A percentile compares a stretch with the other conserved stretches of the same genome.
phyloP scores from a whole-genome alignment of 2,797 vertebrate genomes.

The Psittacula echo region DNA sequence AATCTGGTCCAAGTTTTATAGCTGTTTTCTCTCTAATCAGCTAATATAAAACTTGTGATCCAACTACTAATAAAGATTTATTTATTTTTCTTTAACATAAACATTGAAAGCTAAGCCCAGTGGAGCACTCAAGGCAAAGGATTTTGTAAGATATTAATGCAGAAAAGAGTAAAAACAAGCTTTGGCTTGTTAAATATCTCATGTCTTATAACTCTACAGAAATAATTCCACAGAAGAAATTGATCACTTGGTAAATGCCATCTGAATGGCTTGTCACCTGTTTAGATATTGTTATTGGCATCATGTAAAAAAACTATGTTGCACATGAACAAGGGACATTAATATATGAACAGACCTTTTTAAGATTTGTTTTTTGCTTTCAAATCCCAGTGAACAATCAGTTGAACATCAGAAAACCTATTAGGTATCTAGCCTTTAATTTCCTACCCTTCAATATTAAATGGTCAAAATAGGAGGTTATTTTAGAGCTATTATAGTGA shows the following conservation, averaged over 20 bases:
- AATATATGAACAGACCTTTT: neutral
- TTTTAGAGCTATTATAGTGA: conserved; percentile 80
- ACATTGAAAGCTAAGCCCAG: neutral
- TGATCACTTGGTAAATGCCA: neutral
- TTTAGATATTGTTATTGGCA: neutral
- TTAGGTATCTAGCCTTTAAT: conserved; percentile 72
- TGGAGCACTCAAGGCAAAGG: neutral
- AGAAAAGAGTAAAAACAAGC: conserved; percentile 1
- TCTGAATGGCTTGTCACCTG: neutral
- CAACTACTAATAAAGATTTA: neutral
- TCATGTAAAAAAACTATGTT: neutral
- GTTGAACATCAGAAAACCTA: conserved; percentile 47
- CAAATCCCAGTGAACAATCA: conserved; percentile 9
- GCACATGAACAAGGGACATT: neutral
- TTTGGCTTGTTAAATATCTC: neutral
- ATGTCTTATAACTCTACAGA: neutral
- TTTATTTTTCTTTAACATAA: neutral
- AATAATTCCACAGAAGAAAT: neutral
- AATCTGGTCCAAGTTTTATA: neutral
- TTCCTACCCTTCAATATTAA: conserved; percentile 64
- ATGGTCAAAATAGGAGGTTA: conserved; percentile 69
- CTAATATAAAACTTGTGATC: neutral
- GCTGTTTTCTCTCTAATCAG: neutral
- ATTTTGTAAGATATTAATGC: neutral
- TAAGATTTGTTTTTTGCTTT: conserved; percentile 7